phyloP scores from a whole-genome alignment of 2,797 vertebrate species.

The Lacerta bilineata region DNA sequence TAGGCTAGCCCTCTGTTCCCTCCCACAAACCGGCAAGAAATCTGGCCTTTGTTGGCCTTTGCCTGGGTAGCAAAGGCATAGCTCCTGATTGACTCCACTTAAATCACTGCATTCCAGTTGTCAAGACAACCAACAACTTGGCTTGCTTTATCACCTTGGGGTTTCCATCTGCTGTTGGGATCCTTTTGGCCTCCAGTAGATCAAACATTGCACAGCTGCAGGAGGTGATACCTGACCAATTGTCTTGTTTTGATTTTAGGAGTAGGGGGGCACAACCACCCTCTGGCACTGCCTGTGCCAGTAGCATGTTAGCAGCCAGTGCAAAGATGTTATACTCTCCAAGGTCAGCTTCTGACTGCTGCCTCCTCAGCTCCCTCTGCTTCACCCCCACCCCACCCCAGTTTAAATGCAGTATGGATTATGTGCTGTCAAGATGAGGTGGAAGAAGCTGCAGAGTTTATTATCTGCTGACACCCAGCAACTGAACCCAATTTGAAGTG shows the following conservation, averaged over 20 bases:
- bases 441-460: too few species aligned
- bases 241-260: background rate
- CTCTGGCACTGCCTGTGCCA: too few species aligned
- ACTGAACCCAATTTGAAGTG: background rate
- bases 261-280: background rate
- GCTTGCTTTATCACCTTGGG: background rate
- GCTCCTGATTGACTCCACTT: background rate
- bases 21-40: background rate
- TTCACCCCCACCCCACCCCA: too few species aligned
- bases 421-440: background rate
- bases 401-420: background rate
- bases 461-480: background rate
- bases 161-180: background rate
- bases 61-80: background rate
- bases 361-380: background rate
- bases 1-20: background rate
- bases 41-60: background rate
- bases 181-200: background rate
- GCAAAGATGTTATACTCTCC: background rate
- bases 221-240: background rate
- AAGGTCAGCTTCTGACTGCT: background rate
- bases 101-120: background rate
- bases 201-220: background rate
- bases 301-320: too few species aligned
- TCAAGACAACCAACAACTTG: too few species aligned